These are phyloP conservation scores for Drosophila hamatofila DNA, from an alignment of 2,888 invertebrate genomes.

Conservation along the genomic window DNA sequence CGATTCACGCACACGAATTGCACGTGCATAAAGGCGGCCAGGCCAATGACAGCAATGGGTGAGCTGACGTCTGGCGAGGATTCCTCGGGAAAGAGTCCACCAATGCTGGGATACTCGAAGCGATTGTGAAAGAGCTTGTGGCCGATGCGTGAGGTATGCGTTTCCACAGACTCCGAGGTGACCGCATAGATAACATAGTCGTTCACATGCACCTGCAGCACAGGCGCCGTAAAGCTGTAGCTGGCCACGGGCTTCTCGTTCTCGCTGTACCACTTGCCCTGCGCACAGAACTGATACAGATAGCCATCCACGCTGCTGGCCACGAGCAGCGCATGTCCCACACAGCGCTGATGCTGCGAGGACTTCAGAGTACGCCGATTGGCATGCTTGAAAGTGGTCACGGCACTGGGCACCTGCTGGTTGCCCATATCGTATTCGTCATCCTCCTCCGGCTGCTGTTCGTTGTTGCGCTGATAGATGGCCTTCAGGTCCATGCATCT, in stretches of 20 bases:
- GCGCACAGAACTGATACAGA: slow-evolving; percentile 89
- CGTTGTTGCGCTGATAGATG: slow-evolving; percentile 81
- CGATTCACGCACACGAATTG: slow-evolving; percentile 83
- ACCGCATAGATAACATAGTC: slow-evolving; percentile 90
- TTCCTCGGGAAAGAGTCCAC: slow-evolving; percentile 83
- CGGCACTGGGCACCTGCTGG: slow-evolving; percentile 81
- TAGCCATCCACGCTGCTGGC: slow-evolving; percentile 89
- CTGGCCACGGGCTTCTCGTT: slow-evolving; percentile 87
- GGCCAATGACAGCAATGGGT: slow-evolving; percentile 83
- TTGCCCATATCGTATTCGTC: slow-evolving; percentile 83
- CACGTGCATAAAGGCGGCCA: slow-evolving; percentile 83
- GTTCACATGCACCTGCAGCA: slow-evolving; percentile 89
- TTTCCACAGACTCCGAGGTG: slow-evolving; percentile 91
- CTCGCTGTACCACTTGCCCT: slow-evolving; percentile 85
- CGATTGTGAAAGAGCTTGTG: slow-evolving; percentile 87
- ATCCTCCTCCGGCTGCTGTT: slow-evolving; percentile 65
- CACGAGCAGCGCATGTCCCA: slow-evolving; percentile 85
- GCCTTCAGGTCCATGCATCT: slow-evolving; percentile 84
- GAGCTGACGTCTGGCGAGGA: slow-evolving; percentile 83
- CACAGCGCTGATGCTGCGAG: slow-evolving; percentile 86
- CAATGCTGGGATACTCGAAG: slow-evolving; percentile 84
- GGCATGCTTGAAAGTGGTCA: slow-evolving; percentile 74
- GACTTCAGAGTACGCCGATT: slow-evolving; percentile 86
- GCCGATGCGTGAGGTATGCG: slow-evolving; percentile 89
- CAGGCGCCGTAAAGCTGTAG: slow-evolving; percentile 91